These are phyloP conservation scores for Chelonia mydas DNA, from an alignment of 2,797 vertebrate genomes.

Conservation along the genomic window DNA sequence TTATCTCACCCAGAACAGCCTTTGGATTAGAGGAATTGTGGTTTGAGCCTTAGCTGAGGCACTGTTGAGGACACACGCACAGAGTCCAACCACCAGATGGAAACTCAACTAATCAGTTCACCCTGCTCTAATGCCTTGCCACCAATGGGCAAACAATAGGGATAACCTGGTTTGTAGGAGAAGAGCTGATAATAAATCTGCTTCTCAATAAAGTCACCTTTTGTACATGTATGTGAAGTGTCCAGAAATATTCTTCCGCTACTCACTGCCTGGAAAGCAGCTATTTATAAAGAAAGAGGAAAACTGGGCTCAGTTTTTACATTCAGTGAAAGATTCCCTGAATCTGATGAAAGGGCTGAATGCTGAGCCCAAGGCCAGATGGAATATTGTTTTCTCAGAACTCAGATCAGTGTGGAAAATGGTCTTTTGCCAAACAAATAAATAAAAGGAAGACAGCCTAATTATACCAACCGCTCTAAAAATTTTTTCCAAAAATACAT, in stretches of 20 bases:
- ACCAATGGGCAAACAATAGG: not conserved
- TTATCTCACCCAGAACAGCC: not conserved
- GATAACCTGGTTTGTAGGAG: not conserved
- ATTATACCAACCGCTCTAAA: constrained; percentile 58
- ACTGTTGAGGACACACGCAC: not conserved
- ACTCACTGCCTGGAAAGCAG: constrained; percentile 53
- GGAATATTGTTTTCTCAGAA: constrained; percentile 48
- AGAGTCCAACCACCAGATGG: not conserved
- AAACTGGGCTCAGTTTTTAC: constrained; percentile 58
- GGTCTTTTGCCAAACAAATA: constrained; percentile 64
- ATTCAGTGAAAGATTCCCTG: constrained; percentile 65
- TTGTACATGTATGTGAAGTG: constrained; percentile 28
- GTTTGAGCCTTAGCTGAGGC: not conserved
- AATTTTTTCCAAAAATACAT: constrained; percentile 61
- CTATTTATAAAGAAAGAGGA: constrained; percentile 74
- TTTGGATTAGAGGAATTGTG: not conserved
- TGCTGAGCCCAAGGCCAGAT: constrained; percentile 43
- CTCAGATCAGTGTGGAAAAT: constrained; percentile 49
- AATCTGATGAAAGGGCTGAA: constrained; percentile 47
- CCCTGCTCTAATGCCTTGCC: not conserved
- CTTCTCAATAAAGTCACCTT: not conserved
- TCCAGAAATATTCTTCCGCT: constrained; percentile 40
- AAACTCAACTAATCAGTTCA: not conserved
- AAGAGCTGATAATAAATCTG: not conserved
- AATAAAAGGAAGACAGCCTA: constrained; percentile 19